A percentile compares a stretch with the other conserved stretches of the same genome.
Evolutionary conservation across 2,797 vertebrate genomes (phyloP).

Genomic region (Triplophysa yarkandensis): DNA sequence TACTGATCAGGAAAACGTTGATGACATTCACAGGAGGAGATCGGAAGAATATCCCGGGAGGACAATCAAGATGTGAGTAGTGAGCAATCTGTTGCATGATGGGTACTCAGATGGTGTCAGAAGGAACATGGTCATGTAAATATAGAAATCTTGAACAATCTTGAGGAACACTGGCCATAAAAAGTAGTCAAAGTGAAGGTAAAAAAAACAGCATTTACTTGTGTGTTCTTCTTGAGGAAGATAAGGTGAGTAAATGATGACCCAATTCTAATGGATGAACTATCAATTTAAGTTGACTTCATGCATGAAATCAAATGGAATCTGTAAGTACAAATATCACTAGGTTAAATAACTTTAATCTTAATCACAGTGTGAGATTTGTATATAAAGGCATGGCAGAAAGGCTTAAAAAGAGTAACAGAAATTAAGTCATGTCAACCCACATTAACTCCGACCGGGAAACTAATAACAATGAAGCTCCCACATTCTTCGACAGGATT

Average conservation of each 20-base stretch:
- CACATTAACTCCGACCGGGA: slow-evolving; percentile 2
- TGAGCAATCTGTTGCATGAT: slow-evolving; percentile 6
- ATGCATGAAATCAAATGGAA: not conserved
- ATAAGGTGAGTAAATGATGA: too few species aligned
- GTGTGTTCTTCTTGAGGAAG: too few species aligned
- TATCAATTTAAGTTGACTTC: not conserved
- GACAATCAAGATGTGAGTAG: not conserved
- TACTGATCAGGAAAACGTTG: slow-evolving; percentile 14
- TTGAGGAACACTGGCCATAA: not conserved
- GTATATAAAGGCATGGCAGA: not conserved
- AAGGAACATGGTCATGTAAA: not conserved
- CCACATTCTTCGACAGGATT: slow-evolving; percentile 22
- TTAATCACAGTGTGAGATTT: slow-evolving; percentile 6
- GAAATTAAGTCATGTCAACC: slow-evolving; percentile 17
- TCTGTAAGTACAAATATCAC: not conserved
- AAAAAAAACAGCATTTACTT: too few species aligned
- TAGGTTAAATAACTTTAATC: slow-evolving; percentile 3
- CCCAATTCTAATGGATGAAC: too few species aligned
- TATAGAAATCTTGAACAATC: not conserved
- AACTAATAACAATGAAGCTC: slow-evolving; percentile 1
- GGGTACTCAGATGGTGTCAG: not conserved
- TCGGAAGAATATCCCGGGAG: not conserved
- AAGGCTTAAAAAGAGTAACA: slow-evolving; percentile 12
- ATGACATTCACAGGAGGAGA: slow-evolving; percentile 5
- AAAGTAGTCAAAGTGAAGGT: not conserved